Base-by-base conservation (phyloP, 2,113 vertebrate species). In the Callionymus lyra region DNA sequence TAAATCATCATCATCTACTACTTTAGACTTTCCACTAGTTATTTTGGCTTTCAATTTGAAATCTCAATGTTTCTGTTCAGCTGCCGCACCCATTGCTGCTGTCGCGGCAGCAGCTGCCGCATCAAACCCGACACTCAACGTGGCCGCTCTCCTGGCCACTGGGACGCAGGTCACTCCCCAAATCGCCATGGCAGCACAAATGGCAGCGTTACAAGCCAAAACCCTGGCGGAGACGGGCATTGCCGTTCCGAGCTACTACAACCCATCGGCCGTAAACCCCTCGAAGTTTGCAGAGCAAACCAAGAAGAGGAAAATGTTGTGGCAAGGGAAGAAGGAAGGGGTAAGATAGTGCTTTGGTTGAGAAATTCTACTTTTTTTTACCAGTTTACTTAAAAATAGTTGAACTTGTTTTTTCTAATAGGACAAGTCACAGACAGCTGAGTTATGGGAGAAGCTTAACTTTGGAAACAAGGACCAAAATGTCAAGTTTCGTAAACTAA, bases 381-480 rank as follows among this genome's bases (percentile, higher is more conserved):
- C 1, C 2, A 12, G 1, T 38, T 16, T 6, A 12, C 45, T 12
- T 16, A 1, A 31, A 44, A 21, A 1, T 31, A 2, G 14, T 2
- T 0, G 6, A 0, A 15, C 0, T 51, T 9, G 17, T 0, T 38
- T 31, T 4, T 12, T 37, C 40, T 70, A 59, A 47, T 58, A 97
- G 94, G 94, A 98, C 70, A 98, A 97, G 70, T 96, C 93, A 1
- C 93, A 97, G 59, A 94, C 94, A 51, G 92, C 93, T 56, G 94
- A 99, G 83, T 86, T 97, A 64, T 98, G 95, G 95, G 94, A 99
- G 72, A 97, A 93, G 36, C 40, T 99, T 2, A 99, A 95, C 77
- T 99, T 99, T 80, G 95, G 95, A 75, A 98, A 98, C 71, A 97
- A 99, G 88, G 91, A 97, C 90, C 94, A 99, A 91, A 99, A 98